Conservation (phyloP, 2,797 vertebrate species). For the Sebastes melanostomus region DNA sequence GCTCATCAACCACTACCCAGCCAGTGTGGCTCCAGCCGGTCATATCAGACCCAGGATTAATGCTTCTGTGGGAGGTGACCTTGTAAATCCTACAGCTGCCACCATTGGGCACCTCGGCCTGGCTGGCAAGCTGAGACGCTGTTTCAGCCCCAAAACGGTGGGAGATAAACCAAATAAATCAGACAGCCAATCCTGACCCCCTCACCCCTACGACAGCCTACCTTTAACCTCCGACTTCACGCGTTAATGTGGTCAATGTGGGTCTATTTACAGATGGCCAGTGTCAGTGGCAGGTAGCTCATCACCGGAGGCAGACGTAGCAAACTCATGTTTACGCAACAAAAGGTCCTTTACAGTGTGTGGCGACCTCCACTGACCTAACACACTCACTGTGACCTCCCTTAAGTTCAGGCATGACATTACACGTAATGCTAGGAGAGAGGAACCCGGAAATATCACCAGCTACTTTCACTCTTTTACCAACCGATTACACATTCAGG, state of each 20-base stretch:
- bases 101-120: slow-evolving; percentile 68
- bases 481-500: neutral
- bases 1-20: slow-evolving; percentile 74
- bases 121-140: slow-evolving; percentile 50
- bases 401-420: slow-evolving; percentile 30
- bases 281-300: slow-evolving; percentile 65
- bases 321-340: slow-evolving; percentile 74
- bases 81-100: slow-evolving; percentile 77
- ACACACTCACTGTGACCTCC: slow-evolving; percentile 72
- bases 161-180: slow-evolving; percentile 81
- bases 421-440: neutral
- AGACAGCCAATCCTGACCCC: slow-evolving; percentile 61
- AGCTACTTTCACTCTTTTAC: slow-evolving; percentile 7
- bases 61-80: slow-evolving; percentile 75
- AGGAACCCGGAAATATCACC: neutral
- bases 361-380: slow-evolving; percentile 65
- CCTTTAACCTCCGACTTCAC: slow-evolving; percentile 75
- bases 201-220: slow-evolving; percentile 61
- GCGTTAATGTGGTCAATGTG: slow-evolving; percentile 75
- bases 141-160: slow-evolving; percentile 45
- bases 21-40: slow-evolving; percentile 78
- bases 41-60: slow-evolving; percentile 81
- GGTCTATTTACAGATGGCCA: slow-evolving; percentile 74
- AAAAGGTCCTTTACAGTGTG: slow-evolving; percentile 68
- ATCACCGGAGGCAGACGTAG: slow-evolving; percentile 66